Conservation (phyloP, 2,113 vertebrate genomes). For the Bubo bubo region DNA sequence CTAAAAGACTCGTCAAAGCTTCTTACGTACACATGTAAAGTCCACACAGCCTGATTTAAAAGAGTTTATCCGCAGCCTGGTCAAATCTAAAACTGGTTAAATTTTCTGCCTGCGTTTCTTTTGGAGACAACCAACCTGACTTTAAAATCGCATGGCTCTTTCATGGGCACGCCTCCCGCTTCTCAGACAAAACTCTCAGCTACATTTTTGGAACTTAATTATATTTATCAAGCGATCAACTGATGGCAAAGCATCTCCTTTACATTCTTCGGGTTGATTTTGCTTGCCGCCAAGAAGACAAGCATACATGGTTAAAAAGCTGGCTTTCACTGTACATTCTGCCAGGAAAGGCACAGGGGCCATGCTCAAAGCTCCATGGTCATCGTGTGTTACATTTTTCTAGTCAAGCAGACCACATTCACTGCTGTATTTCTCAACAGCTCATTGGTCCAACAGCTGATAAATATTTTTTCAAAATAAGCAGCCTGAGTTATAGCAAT, state of each 20-base stretch:
- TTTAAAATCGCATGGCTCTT: not conserved
- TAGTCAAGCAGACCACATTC: not conserved
- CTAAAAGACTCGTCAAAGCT: not conserved
- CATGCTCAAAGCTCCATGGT: not conserved
- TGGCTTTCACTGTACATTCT: not conserved
- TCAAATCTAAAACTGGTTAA: not conserved
- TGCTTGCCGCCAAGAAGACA: not conserved
- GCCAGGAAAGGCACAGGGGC: not conserved
- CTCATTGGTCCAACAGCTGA: not conserved
- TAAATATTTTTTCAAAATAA: not conserved
- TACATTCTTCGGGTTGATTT: not conserved
- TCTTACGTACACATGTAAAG: not conserved
- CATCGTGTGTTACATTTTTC: fast-evolving
- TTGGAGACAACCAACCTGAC: not conserved
- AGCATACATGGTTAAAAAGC: not conserved
- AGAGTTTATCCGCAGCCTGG: not conserved
- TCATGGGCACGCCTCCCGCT: fast-evolving
- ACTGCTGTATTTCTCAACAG: not conserved
- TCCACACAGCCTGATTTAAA: not conserved
- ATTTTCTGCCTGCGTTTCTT: not conserved
- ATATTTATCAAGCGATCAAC: not conserved
- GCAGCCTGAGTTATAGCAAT: not conserved
- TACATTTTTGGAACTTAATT: fast-evolving
- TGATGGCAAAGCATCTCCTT: not conserved
- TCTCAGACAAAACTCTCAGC: not conserved